Evolutionary conservation across 2,888 invertebrate genomes (phyloP).

Genomic region (Geotrupes spiniger): DNA sequence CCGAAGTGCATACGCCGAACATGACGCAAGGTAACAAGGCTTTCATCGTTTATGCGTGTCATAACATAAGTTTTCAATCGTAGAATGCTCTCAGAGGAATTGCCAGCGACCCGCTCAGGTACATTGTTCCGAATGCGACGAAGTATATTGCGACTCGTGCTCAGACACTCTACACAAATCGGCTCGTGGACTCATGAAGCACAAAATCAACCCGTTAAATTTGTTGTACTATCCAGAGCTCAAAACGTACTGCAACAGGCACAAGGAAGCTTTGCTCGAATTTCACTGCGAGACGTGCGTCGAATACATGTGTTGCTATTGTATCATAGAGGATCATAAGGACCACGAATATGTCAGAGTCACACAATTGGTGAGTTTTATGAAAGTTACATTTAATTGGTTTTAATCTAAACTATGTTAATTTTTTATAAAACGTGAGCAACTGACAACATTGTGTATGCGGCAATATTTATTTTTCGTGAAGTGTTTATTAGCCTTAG

Average conservation of each 20-base stretch:
- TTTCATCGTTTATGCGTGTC: too few relatives aligned
- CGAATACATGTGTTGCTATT: slow-evolving; percentile 47
- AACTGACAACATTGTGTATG: too few relatives aligned
- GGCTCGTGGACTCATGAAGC: slow-evolving; percentile 40
- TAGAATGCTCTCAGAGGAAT: slow-evolving; percentile 25
- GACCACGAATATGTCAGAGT: slow-evolving; percentile 41
- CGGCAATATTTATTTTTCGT: too few relatives aligned
- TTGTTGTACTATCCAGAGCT: slow-evolving; percentile 22
- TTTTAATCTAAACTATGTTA: not conserved
- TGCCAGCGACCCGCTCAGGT: slow-evolving; percentile 37
- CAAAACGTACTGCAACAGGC: slow-evolving; percentile 37
- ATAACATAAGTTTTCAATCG: slow-evolving; percentile 17
- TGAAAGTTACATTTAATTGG: not conserved
- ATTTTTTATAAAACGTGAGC: too few relatives aligned
- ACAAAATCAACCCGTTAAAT: slow-evolving; percentile 31
- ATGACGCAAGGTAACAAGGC: too few relatives aligned
- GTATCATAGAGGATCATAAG: slow-evolving; percentile 45
- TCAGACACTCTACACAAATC: slow-evolving; percentile 43
- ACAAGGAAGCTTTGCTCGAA: slow-evolving; percentile 38
- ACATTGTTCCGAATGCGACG: slow-evolving; percentile 39
- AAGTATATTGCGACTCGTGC: slow-evolving; percentile 39
- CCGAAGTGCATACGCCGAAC: too few relatives aligned
- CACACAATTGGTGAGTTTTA: slow-evolving; percentile 42
- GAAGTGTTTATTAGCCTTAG: too few relatives aligned
- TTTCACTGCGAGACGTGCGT: slow-evolving; percentile 49